Conservation (phyloP, 2,797 vertebrate species). For the Anguilla pacifica region DNA sequence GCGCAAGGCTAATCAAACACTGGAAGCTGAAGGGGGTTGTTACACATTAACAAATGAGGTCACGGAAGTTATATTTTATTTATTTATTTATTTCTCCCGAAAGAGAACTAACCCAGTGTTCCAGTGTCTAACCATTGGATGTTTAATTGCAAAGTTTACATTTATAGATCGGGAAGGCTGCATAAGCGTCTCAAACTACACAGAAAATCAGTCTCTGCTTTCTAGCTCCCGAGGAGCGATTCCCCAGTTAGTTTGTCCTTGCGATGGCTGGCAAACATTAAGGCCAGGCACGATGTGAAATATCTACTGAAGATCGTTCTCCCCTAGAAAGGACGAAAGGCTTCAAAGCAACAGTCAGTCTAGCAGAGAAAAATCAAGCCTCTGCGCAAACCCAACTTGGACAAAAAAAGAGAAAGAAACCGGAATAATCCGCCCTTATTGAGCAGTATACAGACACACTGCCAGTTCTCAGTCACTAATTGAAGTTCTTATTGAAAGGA, state of each 20-base stretch:
- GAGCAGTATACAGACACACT: conserved; percentile 20
- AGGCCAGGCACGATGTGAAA: conserved; percentile 57
- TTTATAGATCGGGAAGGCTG: conserved; percentile 54
- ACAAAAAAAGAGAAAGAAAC: conserved; percentile 36
- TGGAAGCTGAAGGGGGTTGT: conserved; percentile 54
- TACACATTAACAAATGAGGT: conserved; percentile 63
- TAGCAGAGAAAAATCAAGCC: conserved; percentile 47
- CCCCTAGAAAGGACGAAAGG: conserved; percentile 47
- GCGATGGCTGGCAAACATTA: conserved; percentile 53
- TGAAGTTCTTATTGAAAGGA: conserved; percentile 22
- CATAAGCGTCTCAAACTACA: conserved; percentile 36
- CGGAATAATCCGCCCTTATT: conserved; percentile 18
- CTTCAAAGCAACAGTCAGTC: conserved; percentile 44
- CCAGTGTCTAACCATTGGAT: conserved; percentile 30
- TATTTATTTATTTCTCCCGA: conserved; percentile 25
- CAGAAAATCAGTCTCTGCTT: conserved; percentile 37
- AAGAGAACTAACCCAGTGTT: not conserved
- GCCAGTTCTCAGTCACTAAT: conserved; percentile 3
- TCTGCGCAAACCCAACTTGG: conserved; percentile 38
- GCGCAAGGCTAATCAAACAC: conserved; percentile 58
- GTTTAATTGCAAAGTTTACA: conserved; percentile 64
- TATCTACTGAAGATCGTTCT: conserved; percentile 49
- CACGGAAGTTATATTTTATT: conserved; percentile 42
- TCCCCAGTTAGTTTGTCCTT: conserved; percentile 54
- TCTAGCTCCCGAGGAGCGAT: conserved; percentile 36